Evolutionary conservation across 1,140 invertebrate genomes (phyloP).

Genomic region (Trichomalopsis sarcophagae): DNA sequence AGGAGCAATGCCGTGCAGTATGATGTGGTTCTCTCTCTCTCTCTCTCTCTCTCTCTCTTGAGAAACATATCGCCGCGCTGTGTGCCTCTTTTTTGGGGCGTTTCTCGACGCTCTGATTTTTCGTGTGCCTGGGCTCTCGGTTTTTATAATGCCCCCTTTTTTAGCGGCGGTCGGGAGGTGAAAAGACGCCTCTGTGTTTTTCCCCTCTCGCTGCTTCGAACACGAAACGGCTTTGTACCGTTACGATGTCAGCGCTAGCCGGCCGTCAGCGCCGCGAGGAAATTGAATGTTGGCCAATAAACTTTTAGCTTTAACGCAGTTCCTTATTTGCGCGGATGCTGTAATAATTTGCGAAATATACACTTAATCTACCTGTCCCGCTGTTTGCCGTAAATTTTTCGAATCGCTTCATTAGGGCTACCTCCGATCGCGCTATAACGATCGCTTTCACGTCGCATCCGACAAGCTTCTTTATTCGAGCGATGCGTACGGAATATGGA

Average conservation of each 20-base stretch:
- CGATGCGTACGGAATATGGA: neutral
- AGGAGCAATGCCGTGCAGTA: neutral
- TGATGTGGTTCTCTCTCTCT: neutral
- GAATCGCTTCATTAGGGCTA: neutral
- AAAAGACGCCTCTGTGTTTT: neutral
- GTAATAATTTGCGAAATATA: neutral
- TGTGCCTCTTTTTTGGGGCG: too few species aligned
- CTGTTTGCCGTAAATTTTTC: neutral
- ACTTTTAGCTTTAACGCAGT: neutral
- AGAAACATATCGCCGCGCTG: too few species aligned
- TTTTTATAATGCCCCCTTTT: neutral
- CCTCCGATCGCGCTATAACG: too few species aligned
- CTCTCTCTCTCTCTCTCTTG: too few species aligned
- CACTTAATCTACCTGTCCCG: neutral
- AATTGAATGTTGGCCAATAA: constrained; percentile 5
- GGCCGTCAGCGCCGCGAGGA: neutral
- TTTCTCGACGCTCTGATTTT: neutral
- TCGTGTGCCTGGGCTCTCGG: neutral
- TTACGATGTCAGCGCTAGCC: neutral
- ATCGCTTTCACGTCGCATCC: too few species aligned
- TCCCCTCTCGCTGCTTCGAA: neutral
- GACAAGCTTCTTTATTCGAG: too few species aligned
- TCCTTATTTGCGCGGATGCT: neutral
- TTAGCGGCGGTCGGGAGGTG: neutral
- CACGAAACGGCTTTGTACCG: neutral